Evolutionary conservation across 2,797 vertebrate species (phyloP).

Genomic region (Channallabes apus): DNA sequence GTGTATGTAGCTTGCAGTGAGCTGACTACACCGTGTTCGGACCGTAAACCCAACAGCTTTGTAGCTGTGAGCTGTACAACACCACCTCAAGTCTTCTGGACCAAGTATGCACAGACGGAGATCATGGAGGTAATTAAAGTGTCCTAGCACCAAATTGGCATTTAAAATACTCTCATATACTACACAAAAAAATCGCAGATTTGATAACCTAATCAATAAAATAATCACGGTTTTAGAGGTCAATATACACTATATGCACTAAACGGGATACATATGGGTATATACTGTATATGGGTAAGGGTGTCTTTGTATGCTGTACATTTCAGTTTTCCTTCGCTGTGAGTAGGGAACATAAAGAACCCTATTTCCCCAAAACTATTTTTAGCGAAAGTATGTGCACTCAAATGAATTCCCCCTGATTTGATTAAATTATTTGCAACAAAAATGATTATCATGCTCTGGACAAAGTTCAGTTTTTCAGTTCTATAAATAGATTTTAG

Average conservation of each 20-base stretch:
- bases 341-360: background rate
- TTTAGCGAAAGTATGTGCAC: background rate
- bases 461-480: background rate
- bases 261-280: background rate
- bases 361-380: background rate
- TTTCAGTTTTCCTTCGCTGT: background rate
- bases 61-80: constrained; percentile 97
- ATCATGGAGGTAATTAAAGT: constrained; percentile 91
- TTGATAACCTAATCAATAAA: no score
- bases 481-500: background rate
- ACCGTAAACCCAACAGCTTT: constrained; percentile 97
- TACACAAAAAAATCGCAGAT: background rate
- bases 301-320: background rate
- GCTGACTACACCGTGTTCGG: constrained; percentile 86
- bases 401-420: background rate
- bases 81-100: constrained; percentile 98
- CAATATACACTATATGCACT: background rate
- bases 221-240: background rate
- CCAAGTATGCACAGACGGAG: constrained; percentile 96
- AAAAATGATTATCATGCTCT: background rate
- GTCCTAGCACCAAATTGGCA: background rate
- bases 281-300: background rate
- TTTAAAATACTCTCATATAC: background rate
- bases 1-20: constrained; percentile 85
- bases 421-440: no score